Evolutionary conservation across 2,888 invertebrate species (phyloP).

Genomic region (Glaucopsyche alexis): DNA sequence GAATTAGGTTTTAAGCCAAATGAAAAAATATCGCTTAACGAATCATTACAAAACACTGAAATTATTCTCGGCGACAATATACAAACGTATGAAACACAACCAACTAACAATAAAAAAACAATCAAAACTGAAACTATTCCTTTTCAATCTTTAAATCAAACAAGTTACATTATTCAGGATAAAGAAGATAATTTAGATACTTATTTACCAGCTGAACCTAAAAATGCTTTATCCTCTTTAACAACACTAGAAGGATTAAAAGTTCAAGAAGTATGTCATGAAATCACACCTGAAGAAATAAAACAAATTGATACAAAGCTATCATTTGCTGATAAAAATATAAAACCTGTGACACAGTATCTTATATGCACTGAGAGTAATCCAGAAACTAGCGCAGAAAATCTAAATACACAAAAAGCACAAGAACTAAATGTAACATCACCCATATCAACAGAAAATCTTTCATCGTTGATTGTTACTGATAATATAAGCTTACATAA

Average conservation of each 20-base stretch:
- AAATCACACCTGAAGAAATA: conserved; percentile 52
- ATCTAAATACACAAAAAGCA: conserved; percentile 47
- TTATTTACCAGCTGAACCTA: conserved; percentile 42
- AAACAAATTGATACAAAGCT: conserved; percentile 46
- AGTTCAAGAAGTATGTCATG: conserved; percentile 62
- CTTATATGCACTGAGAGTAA: conserved; percentile 65
- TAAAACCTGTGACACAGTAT: conserved; percentile 56
- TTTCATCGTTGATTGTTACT: conserved; percentile 60
- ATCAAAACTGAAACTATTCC: conserved; percentile 47
- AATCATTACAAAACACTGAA: conserved; percentile 57
- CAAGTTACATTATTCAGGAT: conserved; percentile 54
- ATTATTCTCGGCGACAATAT: conserved; percentile 54
- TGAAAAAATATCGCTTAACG: conserved; percentile 54
- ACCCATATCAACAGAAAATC: conserved; percentile 51
- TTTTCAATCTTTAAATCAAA: conserved; percentile 53
- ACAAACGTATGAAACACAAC: conserved; percentile 35
- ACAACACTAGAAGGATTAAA: conserved; percentile 56
- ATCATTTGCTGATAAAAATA: conserved; percentile 53
- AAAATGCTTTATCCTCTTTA: conserved; percentile 52
- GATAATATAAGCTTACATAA: conserved; percentile 61
- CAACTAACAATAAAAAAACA: conserved; percentile 43
- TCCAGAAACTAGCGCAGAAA: conserved; percentile 53
- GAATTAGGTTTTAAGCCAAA: conserved; percentile 62
- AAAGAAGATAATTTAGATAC: conserved; percentile 51
- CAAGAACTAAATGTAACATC: conserved; percentile 48